Evolutionary conservation across 1,140 invertebrate genomes (phyloP).

Genomic region (Acromyrmex echinatior): DNA sequence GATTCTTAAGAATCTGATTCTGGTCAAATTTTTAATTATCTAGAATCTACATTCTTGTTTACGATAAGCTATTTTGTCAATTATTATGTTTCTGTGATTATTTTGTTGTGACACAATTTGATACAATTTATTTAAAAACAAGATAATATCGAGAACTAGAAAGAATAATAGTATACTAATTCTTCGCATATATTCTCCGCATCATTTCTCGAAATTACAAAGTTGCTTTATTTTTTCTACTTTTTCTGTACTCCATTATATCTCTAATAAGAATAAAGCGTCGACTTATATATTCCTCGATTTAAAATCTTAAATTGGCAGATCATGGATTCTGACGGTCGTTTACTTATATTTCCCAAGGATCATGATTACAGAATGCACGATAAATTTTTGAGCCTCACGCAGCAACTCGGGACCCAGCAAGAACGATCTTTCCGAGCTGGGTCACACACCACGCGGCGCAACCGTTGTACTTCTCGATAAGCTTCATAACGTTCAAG

Average conservation of each 20-base stretch:
- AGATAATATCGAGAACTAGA: background rate
- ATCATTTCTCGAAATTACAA: background rate
- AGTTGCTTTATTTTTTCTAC: background rate
- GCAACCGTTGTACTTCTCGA: slow-evolving; percentile 16
- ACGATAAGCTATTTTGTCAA: background rate
- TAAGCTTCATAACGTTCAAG: background rate
- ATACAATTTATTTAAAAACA: background rate
- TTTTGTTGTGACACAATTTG: background rate
- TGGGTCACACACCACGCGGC: slow-evolving; percentile 44
- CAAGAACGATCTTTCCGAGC: slow-evolving; percentile 48
- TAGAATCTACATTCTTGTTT: background rate
- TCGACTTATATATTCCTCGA: background rate
- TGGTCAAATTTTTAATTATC: background rate
- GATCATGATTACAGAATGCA: background rate
- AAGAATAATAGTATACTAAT: background rate
- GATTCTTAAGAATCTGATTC: background rate
- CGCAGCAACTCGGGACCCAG: slow-evolving; percentile 4
- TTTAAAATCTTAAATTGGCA: background rate
- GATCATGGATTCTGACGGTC: background rate
- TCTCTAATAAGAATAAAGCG: background rate
- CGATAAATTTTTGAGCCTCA: slow-evolving; percentile 6
- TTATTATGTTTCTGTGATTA: slow-evolving; percentile 17
- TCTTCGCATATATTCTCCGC: background rate
- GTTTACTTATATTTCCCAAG: background rate
- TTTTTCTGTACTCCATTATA: background rate